Conservation (phyloP, 1,140 invertebrate species). For the Ostrea denselamellosa region DNA sequence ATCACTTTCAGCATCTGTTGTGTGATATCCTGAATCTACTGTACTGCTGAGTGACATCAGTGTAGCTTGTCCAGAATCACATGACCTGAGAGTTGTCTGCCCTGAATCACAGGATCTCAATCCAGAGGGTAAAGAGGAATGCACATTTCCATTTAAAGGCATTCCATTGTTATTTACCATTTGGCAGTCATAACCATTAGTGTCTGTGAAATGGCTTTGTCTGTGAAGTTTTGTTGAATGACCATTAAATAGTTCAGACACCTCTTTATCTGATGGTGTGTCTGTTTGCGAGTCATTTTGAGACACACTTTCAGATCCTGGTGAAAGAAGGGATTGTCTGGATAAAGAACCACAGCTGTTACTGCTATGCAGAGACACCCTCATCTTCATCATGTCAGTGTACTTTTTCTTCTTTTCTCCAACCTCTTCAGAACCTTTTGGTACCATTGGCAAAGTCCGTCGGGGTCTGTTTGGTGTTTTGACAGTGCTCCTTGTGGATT, state of each 20-base stretch:
- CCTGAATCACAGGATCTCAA: constrained; percentile 55
- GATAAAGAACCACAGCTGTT: constrained; percentile 42
- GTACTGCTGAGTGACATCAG: constrained; percentile 56
- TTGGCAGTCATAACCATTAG: constrained; percentile 2
- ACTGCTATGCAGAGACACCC: constrained; percentile 52
- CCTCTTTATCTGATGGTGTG: constrained; percentile 51
- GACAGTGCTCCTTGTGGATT: constrained; percentile 15
- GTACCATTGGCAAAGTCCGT: constrained; percentile 51
- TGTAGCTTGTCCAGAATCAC: constrained; percentile 55
- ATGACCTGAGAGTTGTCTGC: constrained; percentile 51
- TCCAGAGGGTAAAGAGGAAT: constrained; percentile 49
- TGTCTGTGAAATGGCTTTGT: background rate
- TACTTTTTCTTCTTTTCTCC: constrained; percentile 52
- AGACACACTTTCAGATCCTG: constrained; percentile 27
- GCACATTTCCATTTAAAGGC: constrained; percentile 37
- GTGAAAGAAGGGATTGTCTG: constrained; percentile 46
- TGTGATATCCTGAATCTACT: constrained; percentile 55
- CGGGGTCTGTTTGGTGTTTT: constrained; percentile 50
- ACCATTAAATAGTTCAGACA: constrained; percentile 50
- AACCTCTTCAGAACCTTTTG: constrained; percentile 46
- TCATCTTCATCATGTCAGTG: constrained; percentile 52
- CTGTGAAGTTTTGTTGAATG: background rate
- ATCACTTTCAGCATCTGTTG: constrained; percentile 54
- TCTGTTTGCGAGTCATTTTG: constrained; percentile 37
- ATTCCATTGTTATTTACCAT: constrained; percentile 32